A percentile compares a stretch with the other conserved stretches of the same genome.
Evolutionary conservation across 2,888 invertebrate genomes (phyloP).

Genomic region (Endotricha flammealis): DNA sequence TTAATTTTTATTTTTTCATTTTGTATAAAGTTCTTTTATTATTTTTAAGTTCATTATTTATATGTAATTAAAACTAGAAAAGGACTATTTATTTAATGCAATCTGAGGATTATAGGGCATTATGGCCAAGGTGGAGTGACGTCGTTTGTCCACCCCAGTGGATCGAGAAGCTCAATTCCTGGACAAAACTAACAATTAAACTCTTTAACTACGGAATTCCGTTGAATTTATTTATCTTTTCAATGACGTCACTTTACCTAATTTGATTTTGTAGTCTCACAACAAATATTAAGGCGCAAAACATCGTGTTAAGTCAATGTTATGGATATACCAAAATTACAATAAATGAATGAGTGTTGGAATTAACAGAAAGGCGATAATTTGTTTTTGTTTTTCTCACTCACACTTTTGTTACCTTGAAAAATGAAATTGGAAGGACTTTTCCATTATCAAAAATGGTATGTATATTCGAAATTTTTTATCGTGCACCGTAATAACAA

Average conservation of each 20-base stretch:
- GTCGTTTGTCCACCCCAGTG: slow-evolving; percentile 26
- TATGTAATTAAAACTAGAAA: slow-evolving; percentile 62
- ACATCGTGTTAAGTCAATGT: slow-evolving; percentile 52
- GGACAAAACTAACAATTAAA: slow-evolving; percentile 1
- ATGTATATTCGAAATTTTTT: slow-evolving; percentile 65
- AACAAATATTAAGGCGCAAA: slow-evolving; percentile 73
- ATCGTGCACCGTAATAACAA: slow-evolving; percentile 60
- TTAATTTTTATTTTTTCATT: slow-evolving; percentile 45
- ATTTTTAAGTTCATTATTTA: slow-evolving; percentile 66
- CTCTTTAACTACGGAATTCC: neutral
- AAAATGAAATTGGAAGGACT: slow-evolving; percentile 19
- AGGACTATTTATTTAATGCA: slow-evolving; percentile 66
- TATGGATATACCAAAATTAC: slow-evolving; percentile 67
- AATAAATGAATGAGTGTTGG: slow-evolving; percentile 79
- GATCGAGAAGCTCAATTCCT: neutral
- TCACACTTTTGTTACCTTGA: slow-evolving; percentile 46
- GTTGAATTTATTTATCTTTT: slow-evolving; percentile 18
- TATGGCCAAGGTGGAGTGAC: slow-evolving; percentile 47
- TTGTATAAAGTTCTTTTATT: slow-evolving; percentile 65
- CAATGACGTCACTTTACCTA: slow-evolving; percentile 44
- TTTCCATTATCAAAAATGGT: slow-evolving; percentile 54
- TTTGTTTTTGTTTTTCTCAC: slow-evolving; percentile 61
- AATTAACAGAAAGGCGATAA: slow-evolving; percentile 75
- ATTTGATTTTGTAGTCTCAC: slow-evolving; percentile 67
- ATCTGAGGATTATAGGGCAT: slow-evolving; percentile 51